These are phyloP conservation scores for Sminthopsis crassicaudata DNA, from an alignment of 2,113 vertebrate genomes.

Conservation along the genomic window DNA sequence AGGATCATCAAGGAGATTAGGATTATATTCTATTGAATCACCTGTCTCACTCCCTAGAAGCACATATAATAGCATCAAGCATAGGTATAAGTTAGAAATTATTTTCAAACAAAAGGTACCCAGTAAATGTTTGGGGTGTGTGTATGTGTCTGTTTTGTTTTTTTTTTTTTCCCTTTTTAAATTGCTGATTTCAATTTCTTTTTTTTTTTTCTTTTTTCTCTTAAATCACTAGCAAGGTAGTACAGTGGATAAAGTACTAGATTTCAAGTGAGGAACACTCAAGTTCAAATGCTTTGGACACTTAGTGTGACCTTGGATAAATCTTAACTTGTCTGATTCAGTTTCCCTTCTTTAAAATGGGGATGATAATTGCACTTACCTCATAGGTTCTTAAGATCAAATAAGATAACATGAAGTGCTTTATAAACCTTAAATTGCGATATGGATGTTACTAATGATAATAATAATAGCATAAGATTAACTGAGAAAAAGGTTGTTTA, in stretches of 20 bases:
- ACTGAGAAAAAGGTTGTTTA: background rate
- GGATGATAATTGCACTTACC: background rate
- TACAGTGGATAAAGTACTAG: background rate
- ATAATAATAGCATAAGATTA: background rate
- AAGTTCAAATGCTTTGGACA: background rate
- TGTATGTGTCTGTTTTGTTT: no score
- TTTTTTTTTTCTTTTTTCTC: background rate
- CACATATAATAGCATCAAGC: background rate
- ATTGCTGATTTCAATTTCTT: background rate
- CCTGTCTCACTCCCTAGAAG: constrained; percentile 86
- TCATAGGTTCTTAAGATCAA: background rate
- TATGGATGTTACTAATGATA: background rate
- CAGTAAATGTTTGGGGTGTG: background rate
- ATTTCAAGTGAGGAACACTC: background rate
- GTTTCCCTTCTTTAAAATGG: background rate
- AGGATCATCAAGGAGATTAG: constrained; percentile 94
- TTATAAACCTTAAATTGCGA: background rate
- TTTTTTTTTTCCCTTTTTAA: background rate
- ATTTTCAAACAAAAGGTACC: background rate
- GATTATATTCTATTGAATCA: constrained; percentile 93
- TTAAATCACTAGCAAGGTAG: background rate
- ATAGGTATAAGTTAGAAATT: background rate
- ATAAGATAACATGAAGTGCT: background rate
- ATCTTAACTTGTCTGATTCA: background rate
- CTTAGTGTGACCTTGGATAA: background rate